Evolutionary conservation across 2,113 vertebrate species (phyloP).

Genomic region (Prunella fulvescens): DNA sequence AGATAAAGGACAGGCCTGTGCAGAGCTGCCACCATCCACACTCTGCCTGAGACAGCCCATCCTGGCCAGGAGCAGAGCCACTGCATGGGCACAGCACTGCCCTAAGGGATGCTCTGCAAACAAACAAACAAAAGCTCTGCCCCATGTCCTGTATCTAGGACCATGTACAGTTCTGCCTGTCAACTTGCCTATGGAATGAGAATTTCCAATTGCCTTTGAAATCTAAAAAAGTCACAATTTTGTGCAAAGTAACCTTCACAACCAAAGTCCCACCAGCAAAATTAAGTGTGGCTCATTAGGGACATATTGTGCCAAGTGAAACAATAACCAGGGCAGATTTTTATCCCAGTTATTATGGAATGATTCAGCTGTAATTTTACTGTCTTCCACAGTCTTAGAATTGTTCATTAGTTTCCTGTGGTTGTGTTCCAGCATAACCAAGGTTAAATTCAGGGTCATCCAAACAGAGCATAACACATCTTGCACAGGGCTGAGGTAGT

Average conservation of each 20-base stretch:
- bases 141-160: neutral
- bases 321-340: neutral
- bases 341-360: neutral
- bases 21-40: neutral
- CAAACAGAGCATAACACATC: neutral
- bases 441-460: neutral
- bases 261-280: neutral
- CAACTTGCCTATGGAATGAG: neutral
- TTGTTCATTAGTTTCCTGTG: neutral
- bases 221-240: neutral
- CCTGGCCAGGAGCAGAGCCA: neutral
- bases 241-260: neutral
- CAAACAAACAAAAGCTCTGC: neutral
- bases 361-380: neutral
- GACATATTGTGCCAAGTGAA: neutral
- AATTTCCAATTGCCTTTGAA: neutral
- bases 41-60: neutral
- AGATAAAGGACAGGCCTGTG: neutral
- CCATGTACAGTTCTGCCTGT: accelerated
- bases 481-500: neutral
- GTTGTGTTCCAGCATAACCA: neutral
- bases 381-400: neutral
- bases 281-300: neutral
- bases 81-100: too few species aligned
- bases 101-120: neutral